Conservation (phyloP, 2,113 vertebrate species). For the Anhinga anhinga region DNA sequence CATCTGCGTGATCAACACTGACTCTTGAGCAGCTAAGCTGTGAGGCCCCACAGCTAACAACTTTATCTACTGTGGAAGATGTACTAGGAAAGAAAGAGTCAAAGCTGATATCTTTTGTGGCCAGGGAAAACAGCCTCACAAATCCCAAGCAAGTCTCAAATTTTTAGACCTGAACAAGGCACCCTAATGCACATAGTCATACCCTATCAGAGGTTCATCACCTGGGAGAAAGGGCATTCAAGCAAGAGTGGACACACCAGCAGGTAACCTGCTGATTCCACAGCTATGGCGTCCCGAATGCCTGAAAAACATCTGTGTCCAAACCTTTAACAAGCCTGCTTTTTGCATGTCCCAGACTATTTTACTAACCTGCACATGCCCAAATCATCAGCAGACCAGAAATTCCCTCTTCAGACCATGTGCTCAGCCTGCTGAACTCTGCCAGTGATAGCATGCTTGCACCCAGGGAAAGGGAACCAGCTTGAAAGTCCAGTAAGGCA, state of each 20-base stretch:
- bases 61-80: background rate
- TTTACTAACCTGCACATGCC: background rate
- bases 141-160: background rate
- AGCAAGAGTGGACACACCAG: background rate
- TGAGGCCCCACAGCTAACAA: background rate
- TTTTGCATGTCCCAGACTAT: background rate
- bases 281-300: background rate
- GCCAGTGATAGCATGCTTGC: accelerated
- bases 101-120: background rate
- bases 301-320: background rate
- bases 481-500: background rate
- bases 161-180: background rate
- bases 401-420: background rate
- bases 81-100: background rate
- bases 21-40: background rate
- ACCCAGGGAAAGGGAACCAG: background rate
- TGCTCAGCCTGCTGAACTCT: background rate
- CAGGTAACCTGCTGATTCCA: background rate
- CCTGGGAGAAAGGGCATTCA: background rate
- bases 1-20: background rate
- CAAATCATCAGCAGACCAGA: background rate
- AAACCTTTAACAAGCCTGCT: background rate
- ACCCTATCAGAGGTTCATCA: background rate
- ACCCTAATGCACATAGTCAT: background rate
- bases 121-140: background rate